Evolutionary conservation across 2,113 vertebrate species (phyloP).

Genomic region (Gila orcuttii): DNA sequence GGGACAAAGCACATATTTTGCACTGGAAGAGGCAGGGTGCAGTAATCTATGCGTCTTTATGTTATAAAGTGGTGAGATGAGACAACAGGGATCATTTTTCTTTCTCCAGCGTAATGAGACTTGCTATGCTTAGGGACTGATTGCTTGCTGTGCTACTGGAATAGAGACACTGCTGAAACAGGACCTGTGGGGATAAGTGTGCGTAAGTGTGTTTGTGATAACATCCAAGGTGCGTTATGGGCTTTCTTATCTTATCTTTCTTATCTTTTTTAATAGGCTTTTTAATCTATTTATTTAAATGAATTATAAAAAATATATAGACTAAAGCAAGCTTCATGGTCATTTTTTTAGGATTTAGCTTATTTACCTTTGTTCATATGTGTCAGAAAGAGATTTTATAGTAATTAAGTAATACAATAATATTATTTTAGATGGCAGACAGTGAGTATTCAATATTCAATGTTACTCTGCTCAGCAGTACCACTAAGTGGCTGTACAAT

Average conservation of each 20-base stretch:
- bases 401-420: neutral
- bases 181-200: neutral
- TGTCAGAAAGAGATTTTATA: neutral
- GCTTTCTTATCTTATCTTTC: neutral
- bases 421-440: neutral
- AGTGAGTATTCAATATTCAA: neutral
- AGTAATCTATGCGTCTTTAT: neutral
- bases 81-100: constrained; percentile 24
- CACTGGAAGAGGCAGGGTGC: neutral
- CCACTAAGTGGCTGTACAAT: neutral
- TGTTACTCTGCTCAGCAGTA: neutral
- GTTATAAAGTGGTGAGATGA: constrained; percentile 9
- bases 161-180: constrained; percentile 21
- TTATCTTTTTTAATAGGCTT: no score
- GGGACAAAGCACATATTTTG: neutral
- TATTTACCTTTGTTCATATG: neutral
- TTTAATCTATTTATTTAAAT: neutral
- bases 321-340: neutral
- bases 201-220: neutral
- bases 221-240: neutral
- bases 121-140: constrained; percentile 2
- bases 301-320: neutral
- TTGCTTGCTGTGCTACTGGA: constrained; percentile 28
- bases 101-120: constrained; percentile 26
- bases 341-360: neutral